Base-by-base conservation (phyloP, 2,797 vertebrate genomes). In the Coilia nasus region DNA sequence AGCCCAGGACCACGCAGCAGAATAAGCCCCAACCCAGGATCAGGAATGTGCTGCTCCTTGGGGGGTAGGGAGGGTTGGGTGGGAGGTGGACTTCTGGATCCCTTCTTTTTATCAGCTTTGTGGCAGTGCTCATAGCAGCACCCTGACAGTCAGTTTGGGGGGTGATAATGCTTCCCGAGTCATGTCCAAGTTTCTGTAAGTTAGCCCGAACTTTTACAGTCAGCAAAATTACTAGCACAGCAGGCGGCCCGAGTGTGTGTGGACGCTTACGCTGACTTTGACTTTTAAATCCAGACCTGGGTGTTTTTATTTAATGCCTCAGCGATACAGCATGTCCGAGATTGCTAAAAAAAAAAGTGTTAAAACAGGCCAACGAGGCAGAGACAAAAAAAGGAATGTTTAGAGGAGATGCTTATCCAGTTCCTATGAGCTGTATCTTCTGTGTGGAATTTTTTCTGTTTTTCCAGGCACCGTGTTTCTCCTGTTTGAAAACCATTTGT, bases 61-160 rank as follows among this genome's bases (percentile, higher is more conserved):
- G 31, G n/a, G 35, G 31, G 78, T 81, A 81, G 9, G n/a, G 57
- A 50, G 60, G 62, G 41, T 44, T 88, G 88, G 81, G 90, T 91
- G 91, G 81, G 15, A 59, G 56, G 23, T 78, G 71, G 41, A 78
- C 71, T 78, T 78, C 71, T 41, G 19, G 31, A 17, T 78, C 15
- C 31, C 71, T 44, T 28, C 3, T 41, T 35, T 78, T 44, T 44
- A 78, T 78, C 71, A 78, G 71, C 71, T 21, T 78, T 14, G 31
- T 21, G 71, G 71, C 35, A 78, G 9, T 3, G 71, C 71, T 21
- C 14, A 7, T 14, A 21, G 64, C 71, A 44, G 71, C 71, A 21
- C 71, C 15, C 35, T n/a, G 44, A 14, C 64, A 78, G 71, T 78
- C 71, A 44, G 50, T 54, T 35, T 25, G 15, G 31, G 41, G 71